Base-by-base conservation (phyloP, 2,888 invertebrate species). In the Embidobia sp. region DNA sequence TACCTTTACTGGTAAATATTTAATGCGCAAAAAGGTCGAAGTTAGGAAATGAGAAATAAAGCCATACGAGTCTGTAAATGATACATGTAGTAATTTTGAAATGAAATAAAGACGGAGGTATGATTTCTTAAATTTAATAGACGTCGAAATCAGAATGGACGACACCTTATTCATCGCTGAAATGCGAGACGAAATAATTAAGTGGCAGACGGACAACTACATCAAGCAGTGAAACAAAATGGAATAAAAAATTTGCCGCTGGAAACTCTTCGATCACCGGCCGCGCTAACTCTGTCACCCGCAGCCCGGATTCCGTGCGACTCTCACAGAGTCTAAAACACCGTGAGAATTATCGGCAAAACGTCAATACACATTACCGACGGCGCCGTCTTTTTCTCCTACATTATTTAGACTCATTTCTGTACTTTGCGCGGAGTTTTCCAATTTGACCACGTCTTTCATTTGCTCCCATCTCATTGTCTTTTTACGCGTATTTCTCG, bases 331-430 rank as follows among this genome's bases (percentile, higher is more conserved):
- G n/a, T n/a, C n/a, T n/a, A n/a, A n/a, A n/a, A 49, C 77, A 81
- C 77, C 78, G 81, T 79, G 81, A 76, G 83, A 85, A 88, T 87
- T 88, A 88, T 87, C 85, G 87, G 81, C 79, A 80, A 88, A 88
- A 86, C 82, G 87, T 88, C 88, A 86, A 86, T 86, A 83, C 79
- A 84, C 82, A 83, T 87, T 85, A 85, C 83, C 77, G 40, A 64
- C 76, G 73, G 64, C 79, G 80, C 70, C 79, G 77, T 73, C 69
- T 57, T 53, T 48, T 40, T 46, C 59, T 53, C 37, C 48, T 78
- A 40, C 74, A 66, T 78, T 74, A 74, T 78, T 74, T 74, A 74
- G 59, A 48, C 66, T 66, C 64, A 44, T 70, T 70, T 66, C 64
- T 70, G 27, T 35, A 55, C 16, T 57, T 61, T 33, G 16, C 53